Evolutionary conservation across 2,113 vertebrate species (phyloP).

Genomic region (Acrocephalus arundinaceus): DNA sequence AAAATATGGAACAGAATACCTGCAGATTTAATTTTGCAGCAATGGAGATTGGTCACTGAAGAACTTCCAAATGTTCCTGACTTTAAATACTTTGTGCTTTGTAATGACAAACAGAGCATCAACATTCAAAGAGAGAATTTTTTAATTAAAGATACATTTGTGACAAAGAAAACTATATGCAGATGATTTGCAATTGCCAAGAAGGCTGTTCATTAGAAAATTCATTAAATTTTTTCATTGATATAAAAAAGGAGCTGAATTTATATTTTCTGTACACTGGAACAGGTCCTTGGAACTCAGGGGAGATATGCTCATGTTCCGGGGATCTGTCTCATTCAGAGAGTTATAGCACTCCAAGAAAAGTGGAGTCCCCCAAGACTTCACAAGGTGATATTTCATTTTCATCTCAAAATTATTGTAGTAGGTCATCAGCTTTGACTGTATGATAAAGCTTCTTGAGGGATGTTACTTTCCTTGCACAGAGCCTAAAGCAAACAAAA

Average conservation of each 20-base stretch:
- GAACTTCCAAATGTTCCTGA: neutral
- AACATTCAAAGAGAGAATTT: neutral
- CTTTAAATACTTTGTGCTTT: neutral
- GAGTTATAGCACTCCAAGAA: neutral
- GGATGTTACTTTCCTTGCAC: neutral
- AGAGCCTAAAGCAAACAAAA: slow-evolving; percentile 35
- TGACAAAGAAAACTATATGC: neutral
- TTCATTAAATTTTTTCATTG: neutral
- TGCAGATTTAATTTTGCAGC: neutral
- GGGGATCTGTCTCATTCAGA: neutral
- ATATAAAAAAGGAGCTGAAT: neutral
- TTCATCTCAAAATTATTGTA: neutral
- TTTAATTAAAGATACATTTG: neutral
- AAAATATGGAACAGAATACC: neutral
- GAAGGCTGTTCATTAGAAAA: neutral
- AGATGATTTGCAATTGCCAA: neutral
- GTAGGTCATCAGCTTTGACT: neutral
- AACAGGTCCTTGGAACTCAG: neutral
- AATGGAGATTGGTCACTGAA: neutral
- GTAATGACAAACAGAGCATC: neutral
- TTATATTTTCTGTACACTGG: neutral
- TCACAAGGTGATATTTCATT: slow-evolving; percentile 28
- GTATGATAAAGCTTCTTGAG: neutral
- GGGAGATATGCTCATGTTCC: neutral
- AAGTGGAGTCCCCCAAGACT: neutral